Evolutionary conservation across 2,888 invertebrate species (phyloP).

Genomic region (Caenorhabditis sinica): DNA sequence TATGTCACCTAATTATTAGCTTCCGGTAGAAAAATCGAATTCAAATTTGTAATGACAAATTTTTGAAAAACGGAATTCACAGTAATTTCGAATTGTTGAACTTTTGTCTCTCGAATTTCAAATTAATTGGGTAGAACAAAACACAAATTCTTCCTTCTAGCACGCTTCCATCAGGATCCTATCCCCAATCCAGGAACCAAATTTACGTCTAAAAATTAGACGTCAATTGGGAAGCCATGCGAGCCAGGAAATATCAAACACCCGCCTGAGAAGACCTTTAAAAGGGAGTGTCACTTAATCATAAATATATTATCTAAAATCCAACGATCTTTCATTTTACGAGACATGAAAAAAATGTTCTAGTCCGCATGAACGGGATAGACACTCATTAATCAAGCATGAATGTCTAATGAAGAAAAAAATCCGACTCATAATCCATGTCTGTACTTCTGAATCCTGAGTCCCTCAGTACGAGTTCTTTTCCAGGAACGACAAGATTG

Average conservation of each 20-base stretch:
- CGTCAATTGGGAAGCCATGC: constrained; percentile 2
- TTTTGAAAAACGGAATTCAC: background rate
- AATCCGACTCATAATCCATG: background rate
- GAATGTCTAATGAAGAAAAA: constrained; percentile 1
- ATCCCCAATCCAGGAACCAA: background rate
- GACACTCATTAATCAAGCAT: background rate
- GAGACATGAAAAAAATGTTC: background rate
- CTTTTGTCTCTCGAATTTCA: background rate
- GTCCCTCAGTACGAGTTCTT: background rate
- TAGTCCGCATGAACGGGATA: background rate
- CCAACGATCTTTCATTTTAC: background rate
- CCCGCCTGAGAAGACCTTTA: background rate
- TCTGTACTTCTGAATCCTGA: background rate
- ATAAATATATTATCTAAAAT: background rate
- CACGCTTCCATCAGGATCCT: background rate
- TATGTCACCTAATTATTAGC: background rate
- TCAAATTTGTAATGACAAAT: background rate
- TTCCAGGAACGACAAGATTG: background rate
- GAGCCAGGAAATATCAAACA: background rate
- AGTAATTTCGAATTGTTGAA: background rate
- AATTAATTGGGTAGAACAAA: background rate
- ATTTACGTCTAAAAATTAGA: background rate
- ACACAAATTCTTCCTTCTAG: background rate
- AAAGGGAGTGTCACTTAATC: background rate
- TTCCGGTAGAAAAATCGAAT: background rate